Conservation (phyloP, 2,113 vertebrate species). For the Coryphaenoides rupestris region DNA sequence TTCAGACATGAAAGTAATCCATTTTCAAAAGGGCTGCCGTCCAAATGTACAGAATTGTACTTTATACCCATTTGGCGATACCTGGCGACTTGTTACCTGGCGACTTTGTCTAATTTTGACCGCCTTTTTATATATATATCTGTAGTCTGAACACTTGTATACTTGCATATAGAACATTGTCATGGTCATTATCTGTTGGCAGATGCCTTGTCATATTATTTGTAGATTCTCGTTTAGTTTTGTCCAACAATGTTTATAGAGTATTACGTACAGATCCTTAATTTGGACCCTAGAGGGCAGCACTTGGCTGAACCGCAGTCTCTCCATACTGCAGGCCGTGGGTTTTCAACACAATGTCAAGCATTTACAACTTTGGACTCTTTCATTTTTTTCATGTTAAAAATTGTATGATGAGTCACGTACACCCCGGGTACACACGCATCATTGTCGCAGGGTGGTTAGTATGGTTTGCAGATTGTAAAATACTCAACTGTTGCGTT, state of each 20-base stretch:
- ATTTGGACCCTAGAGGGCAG: conserved; percentile 59
- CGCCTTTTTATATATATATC: conserved; percentile 35
- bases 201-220: conserved; percentile 29
- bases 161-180: conserved; percentile 48
- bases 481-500: conserved; percentile 25
- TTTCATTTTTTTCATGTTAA: not conserved
- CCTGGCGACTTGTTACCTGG: not conserved
- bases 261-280: conserved; percentile 43
- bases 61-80: conserved; percentile 3
- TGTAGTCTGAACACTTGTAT: conserved; percentile 56
- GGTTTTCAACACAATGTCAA: conserved; percentile 25
- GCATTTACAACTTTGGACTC: conserved; percentile 29
- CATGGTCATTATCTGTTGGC: conserved; percentile 14
- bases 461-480: conserved; percentile 34
- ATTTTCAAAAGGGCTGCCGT: conserved; percentile 29
- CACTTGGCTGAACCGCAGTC: conserved; percentile 34
- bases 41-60: conserved; percentile 38
- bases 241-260: conserved; percentile 38
- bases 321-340: conserved; percentile 22
- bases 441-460: conserved; percentile 9
- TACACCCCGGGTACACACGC: conserved; percentile 16
- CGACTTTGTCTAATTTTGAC: conserved; percentile 20
- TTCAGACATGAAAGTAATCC: conserved; percentile 22
- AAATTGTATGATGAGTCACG: conserved; percentile 20
- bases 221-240: conserved; percentile 7